These are phyloP conservation scores for Heliangelus exortis DNA, from an alignment of 2,797 vertebrate species.

Conservation along the genomic window DNA sequence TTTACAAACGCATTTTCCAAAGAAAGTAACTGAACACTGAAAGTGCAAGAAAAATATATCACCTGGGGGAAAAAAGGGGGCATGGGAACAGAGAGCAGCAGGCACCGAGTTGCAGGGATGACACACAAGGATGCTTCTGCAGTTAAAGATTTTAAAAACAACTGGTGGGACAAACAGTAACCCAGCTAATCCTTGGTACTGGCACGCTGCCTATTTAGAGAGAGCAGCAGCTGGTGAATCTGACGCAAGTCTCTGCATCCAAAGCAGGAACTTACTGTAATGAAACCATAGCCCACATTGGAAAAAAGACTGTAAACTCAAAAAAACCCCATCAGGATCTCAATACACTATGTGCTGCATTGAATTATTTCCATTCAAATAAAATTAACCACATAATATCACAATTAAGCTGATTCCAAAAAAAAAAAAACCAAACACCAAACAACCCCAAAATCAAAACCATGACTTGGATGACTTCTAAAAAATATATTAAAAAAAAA, in stretches of 20 bases:
- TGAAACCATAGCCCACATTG: conserved; percentile 47
- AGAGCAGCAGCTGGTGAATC: conserved; percentile 68
- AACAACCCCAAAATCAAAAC: not conserved
- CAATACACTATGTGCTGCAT: not conserved
- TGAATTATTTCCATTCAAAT: conserved; percentile 25
- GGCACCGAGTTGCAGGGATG: not conserved
- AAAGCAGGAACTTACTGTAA: conserved; percentile 63
- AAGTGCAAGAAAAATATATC: not conserved
- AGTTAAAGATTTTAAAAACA: conserved; percentile 61
- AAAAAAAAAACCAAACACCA: not conserved
- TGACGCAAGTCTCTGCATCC: conserved; percentile 62
- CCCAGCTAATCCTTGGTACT: conserved; percentile 66
- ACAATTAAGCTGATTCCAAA: not conserved
- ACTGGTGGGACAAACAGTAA: conserved; percentile 56
- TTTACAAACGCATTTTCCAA: not conserved
- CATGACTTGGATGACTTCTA: not conserved
- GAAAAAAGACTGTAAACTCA: conserved; percentile 48
- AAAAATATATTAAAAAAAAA: not conserved
- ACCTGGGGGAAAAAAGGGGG: not conserved
- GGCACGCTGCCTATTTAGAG: conserved; percentile 53
- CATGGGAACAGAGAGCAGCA: not conserved
- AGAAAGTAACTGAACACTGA: not conserved
- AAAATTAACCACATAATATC: not conserved
- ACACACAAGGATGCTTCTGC: conserved; percentile 34
- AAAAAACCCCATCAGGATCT: conserved; percentile 15